Conservation (phyloP, 2,113 vertebrate species). For the Pachyramphus minor region DNA sequence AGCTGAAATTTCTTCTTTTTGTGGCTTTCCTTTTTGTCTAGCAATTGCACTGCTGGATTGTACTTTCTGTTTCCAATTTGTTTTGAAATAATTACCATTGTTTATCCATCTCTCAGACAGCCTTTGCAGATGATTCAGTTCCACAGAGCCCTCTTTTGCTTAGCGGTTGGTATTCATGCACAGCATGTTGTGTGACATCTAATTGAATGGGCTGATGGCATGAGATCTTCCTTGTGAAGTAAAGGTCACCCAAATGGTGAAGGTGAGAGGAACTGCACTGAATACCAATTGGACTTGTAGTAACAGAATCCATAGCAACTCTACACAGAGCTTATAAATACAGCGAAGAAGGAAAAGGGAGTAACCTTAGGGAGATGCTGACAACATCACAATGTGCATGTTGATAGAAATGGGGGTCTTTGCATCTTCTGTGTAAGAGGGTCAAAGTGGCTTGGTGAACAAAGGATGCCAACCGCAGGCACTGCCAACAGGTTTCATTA, state of each 20-base stretch:
- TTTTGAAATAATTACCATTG: slow-evolving; percentile 28
- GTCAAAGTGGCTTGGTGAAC: background rate
- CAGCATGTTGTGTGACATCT: background rate
- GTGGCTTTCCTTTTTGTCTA: background rate
- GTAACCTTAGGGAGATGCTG: slow-evolving; percentile 12
- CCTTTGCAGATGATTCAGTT: slow-evolving; percentile 17
- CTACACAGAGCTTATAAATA: slow-evolving; percentile 34
- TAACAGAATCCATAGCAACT: slow-evolving; percentile 49
- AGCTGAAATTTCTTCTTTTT: background rate
- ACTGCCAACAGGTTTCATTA: background rate
- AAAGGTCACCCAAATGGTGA: slow-evolving; percentile 41
- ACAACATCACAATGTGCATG: background rate
- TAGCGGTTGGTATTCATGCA: background rate
- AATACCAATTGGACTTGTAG: slow-evolving; percentile 24
- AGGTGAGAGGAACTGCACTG: slow-evolving; percentile 21
- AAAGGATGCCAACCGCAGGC: background rate
- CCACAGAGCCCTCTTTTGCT: slow-evolving; percentile 4
- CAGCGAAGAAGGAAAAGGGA: background rate
- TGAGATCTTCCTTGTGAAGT: slow-evolving; percentile 40
- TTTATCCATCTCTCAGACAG: slow-evolving; percentile 14
- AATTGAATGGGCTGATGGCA: slow-evolving; percentile 26
- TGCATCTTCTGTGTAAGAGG: background rate
- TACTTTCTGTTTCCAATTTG: slow-evolving; percentile 24
- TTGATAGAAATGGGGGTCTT: background rate
- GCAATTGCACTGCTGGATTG: background rate